Conservation (phyloP, 2,113 vertebrate genomes). For the Ancistrus triradiatus region DNA sequence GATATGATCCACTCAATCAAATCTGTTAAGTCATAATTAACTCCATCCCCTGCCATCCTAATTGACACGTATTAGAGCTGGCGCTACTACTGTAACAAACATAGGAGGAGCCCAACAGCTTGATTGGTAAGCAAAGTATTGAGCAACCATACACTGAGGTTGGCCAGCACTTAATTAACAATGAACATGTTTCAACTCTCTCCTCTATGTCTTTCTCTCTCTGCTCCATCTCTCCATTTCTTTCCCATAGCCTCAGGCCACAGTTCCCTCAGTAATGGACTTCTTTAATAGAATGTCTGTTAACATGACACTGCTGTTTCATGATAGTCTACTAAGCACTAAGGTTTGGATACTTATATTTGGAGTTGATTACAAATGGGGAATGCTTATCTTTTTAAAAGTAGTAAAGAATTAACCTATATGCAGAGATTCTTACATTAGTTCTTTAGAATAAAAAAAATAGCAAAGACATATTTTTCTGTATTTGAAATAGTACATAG, state of each 20-base stretch:
- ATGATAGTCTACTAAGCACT: conserved; percentile 24
- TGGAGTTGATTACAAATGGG: too few relatives aligned
- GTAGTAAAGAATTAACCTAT: not conserved
- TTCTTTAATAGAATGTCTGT: conserved; percentile 77
- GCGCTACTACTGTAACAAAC: conserved; percentile 70
- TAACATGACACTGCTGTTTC: conserved; percentile 69
- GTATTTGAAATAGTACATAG: too few relatives aligned
- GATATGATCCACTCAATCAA: conserved; percentile 72
- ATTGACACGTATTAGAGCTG: conserved; percentile 74
- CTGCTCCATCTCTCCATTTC: conserved; percentile 23
- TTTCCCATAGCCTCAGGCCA: conserved; percentile 61
- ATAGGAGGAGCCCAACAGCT: conserved; percentile 56
- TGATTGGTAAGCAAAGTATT: conserved; percentile 77
- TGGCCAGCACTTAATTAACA: conserved; percentile 82
- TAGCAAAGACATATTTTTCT: too few relatives aligned
- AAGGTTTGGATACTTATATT: too few relatives aligned
- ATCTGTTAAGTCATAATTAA: conserved; percentile 78
- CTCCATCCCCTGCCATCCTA: conserved; percentile 71
- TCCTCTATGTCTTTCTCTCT: conserved; percentile 19
- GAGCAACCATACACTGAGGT: conserved; percentile 71
- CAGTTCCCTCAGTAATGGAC: conserved; percentile 72
- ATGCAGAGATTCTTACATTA: too few relatives aligned
- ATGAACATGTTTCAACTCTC: conserved; percentile 72
- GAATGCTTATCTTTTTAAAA: conserved; percentile 17
- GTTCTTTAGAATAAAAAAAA: too few relatives aligned